Base-by-base conservation (phyloP, 2,888 invertebrate genomes). In the Odontothrips loti region DNA sequence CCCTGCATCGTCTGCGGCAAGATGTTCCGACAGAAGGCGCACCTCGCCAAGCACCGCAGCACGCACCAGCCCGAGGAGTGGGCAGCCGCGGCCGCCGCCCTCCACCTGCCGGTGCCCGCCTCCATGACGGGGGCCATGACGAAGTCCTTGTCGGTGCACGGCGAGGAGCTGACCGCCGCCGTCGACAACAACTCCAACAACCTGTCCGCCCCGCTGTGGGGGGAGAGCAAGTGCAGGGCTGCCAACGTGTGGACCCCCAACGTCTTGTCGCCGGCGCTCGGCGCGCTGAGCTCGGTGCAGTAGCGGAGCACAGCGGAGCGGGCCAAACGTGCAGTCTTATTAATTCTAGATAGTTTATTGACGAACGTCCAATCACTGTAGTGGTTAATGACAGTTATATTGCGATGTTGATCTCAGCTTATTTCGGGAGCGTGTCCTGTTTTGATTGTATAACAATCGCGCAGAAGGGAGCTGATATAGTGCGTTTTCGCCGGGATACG, bases 41-140 rank as follows among this genome's bases (percentile, higher is more conserved):
- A 75, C 68, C 68, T 75, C 11, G 68, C 68, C 68, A 98, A 75
- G 68, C 68, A 75, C 68, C 68, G 68, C 27, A 75, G 68, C 68
- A 75, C 68, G 68, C 68, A 75, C 68, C 68, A 75, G 68, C 68
- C 68, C 27, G 27, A n/a, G 23, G 27, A 75, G 68, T 75, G 27
- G 23, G 68, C 68, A 8, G 68, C 23, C 23, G 68, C 68, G 11
- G 68, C 68, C 68, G 68, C 68, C 68, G 23, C 9, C 68, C 23
- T 9, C n/a, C 23, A n/a, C 23, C 23, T 0, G 1, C 0, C 68
- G 6, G 1, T 10, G 23, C 23, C 3, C 23, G 3, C 4, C 68
- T 0, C 68, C 23, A 11, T 4, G 23, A 8, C 68, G 23, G 12
- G 1, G 9, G 6, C 4, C 68, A 1, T 4, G 23, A 23, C 68